Percentiles rank a stretch among this genome's conserved stretches.
Conservation (phyloP, 1,140 invertebrate genomes). For the Apis cerana region DNA sequence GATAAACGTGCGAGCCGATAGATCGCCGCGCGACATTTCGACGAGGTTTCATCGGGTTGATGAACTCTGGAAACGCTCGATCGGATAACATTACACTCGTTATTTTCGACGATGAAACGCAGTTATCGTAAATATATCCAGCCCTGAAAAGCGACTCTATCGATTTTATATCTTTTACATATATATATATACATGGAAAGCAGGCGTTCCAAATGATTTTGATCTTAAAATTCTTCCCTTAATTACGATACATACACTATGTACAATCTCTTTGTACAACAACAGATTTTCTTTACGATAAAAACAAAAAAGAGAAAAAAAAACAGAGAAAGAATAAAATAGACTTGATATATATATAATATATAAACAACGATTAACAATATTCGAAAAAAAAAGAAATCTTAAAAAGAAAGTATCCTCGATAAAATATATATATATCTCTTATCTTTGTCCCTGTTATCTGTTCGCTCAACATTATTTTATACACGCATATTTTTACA, state of each 20-base stretch:
- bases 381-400: background rate
- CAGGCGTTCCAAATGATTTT: background rate
- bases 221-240: slow-evolving; percentile 1
- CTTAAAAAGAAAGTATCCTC: background rate
- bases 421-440: background rate
- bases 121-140: background rate
- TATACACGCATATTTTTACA: slow-evolving; percentile 33
- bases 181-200: slow-evolving; percentile 8
- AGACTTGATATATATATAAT: background rate
- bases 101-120: slow-evolving; percentile 9
- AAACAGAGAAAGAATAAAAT: background rate
- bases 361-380: background rate
- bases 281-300: background rate
- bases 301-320: background rate
- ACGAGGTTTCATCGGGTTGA: background rate
- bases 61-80: background rate
- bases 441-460: no score
- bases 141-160: background rate
- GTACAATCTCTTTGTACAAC: slow-evolving; percentile 52
- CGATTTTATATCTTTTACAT: background rate
- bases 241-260: slow-evolving; percentile 47
- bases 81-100: background rate
- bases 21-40: background rate
- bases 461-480: background rate
- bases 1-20: background rate